These are phyloP conservation scores for Drosophila pseudotalamancana DNA, from an alignment of 2,888 invertebrate genomes.

Conservation along the genomic window DNA sequence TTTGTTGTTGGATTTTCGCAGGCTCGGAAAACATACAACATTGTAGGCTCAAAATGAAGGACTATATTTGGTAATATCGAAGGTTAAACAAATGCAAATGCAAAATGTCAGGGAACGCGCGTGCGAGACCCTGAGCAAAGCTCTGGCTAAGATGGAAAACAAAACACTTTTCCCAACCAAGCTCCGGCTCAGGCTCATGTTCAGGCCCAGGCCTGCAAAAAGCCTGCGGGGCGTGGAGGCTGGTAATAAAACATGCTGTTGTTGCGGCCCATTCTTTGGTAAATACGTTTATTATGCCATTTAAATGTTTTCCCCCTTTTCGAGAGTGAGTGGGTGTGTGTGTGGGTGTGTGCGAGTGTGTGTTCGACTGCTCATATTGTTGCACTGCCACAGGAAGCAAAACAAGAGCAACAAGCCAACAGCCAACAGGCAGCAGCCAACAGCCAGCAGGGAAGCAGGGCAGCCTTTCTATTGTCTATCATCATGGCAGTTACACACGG, in stretches of 20 bases:
- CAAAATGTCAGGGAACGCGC: slow-evolving; percentile 67
- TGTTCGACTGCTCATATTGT: slow-evolving; percentile 31
- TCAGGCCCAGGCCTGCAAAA: no score
- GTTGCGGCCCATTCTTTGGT: slow-evolving; percentile 30
- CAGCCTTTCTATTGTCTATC: slow-evolving; percentile 17
- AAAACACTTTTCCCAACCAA: slow-evolving; percentile 39
- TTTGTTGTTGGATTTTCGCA: slow-evolving; percentile 26
- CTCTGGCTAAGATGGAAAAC: slow-evolving; percentile 37
- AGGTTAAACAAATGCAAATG: slow-evolving; percentile 54
- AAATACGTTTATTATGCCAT: slow-evolving; percentile 75
- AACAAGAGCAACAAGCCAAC: slow-evolving; percentile 55
- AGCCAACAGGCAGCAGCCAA: not conserved
- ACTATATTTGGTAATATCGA: slow-evolving; percentile 73
- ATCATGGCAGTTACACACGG: slow-evolving; percentile 51
- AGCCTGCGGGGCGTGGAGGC: slow-evolving; percentile 1
- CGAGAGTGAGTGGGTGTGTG: not conserved
- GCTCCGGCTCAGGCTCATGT: slow-evolving; percentile 3
- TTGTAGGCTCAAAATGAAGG: slow-evolving; percentile 77
- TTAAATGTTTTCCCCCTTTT: slow-evolving; percentile 50
- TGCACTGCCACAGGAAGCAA: slow-evolving; percentile 64
- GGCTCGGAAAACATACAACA: slow-evolving; percentile 59
- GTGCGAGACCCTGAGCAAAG: slow-evolving; percentile 35
- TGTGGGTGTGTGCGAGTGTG: slow-evolving; percentile 1
- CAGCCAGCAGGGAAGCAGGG: slow-evolving; percentile 44
- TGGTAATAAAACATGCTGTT: slow-evolving; percentile 42